A percentile compares a stretch with the other conserved stretches of the same genome.
These are phyloP conservation scores for Sterna hirundo DNA, from an alignment of 2,113 vertebrate genomes.

Conservation along the genomic window DNA sequence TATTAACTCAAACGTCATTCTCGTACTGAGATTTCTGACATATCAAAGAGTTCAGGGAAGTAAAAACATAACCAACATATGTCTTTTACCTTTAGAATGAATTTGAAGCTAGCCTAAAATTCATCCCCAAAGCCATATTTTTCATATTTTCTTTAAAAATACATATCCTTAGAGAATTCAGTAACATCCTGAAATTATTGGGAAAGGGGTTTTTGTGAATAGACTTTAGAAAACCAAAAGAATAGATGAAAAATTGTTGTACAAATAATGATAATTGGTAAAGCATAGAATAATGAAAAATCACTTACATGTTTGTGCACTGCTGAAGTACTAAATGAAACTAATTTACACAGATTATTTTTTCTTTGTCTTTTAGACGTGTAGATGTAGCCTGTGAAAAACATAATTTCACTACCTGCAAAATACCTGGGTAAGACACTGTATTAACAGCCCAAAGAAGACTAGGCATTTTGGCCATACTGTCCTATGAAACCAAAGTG, in stretches of 20 bases:
- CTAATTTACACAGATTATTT: not conserved
- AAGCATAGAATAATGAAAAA: not conserved
- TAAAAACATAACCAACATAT: not conserved
- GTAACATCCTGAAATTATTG: not conserved
- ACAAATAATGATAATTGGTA: not conserved
- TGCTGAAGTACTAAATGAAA: not conserved
- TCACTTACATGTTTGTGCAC: not conserved
- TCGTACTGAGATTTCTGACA: not conserved
- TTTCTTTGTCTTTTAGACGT: not conserved
- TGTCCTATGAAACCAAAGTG: not conserved
- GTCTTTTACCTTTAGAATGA: not conserved
- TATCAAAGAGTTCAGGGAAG: not conserved
- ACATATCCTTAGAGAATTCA: not conserved
- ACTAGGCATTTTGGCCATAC: not conserved
- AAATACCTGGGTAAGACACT: not conserved
- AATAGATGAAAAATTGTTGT: not conserved
- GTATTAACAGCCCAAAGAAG: not conserved
- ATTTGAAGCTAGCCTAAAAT: not conserved
- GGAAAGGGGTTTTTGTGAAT: not conserved
- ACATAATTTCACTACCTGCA: not conserved
- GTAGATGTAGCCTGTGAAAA: not conserved
- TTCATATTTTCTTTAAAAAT: not conserved
- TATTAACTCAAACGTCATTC: not conserved
- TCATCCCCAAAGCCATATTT: not conserved
- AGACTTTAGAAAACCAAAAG: not conserved